Conservation (phyloP, 2,888 invertebrate genomes). For the Branchipolynoe longqiensis region DNA sequence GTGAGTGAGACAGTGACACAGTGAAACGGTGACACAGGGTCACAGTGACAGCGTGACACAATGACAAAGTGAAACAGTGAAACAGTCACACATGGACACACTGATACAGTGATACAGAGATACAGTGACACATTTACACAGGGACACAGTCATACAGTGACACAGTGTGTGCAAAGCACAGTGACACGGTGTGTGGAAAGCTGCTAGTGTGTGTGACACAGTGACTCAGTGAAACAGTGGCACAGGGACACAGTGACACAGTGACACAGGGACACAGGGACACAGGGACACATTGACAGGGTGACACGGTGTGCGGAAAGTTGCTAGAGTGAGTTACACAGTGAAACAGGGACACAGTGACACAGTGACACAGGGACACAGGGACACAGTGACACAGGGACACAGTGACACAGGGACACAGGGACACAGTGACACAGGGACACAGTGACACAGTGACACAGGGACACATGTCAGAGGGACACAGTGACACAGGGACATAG, state of each 20-base stretch:
- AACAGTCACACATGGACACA: not conserved
- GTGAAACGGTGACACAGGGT: not conserved
- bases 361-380: no score
- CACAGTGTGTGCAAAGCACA: no score
- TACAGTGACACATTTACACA: not conserved
- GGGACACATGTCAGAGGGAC: no score
- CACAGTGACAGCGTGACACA: not conserved
- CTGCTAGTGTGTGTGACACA: no score
- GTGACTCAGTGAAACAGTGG: not conserved
- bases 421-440: not conserved
- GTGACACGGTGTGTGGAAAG: no score
- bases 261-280: no score
- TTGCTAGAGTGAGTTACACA: no score
- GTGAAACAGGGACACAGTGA: no score
- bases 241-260: not conserved
- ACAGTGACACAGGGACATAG: no score
- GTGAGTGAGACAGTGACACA: not conserved
- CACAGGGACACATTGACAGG: no score
- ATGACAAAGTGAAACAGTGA: not conserved
- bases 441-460: no score
- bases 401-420: not conserved
- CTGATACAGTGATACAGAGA: not conserved
- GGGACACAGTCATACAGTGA: not conserved
- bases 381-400: not conserved
- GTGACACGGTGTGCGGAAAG: no score